Evolutionary conservation across 2,888 invertebrate species (phyloP), one percentile per base, ranked within the genome.

Genomic region (Apoderus coryli): DNA sequence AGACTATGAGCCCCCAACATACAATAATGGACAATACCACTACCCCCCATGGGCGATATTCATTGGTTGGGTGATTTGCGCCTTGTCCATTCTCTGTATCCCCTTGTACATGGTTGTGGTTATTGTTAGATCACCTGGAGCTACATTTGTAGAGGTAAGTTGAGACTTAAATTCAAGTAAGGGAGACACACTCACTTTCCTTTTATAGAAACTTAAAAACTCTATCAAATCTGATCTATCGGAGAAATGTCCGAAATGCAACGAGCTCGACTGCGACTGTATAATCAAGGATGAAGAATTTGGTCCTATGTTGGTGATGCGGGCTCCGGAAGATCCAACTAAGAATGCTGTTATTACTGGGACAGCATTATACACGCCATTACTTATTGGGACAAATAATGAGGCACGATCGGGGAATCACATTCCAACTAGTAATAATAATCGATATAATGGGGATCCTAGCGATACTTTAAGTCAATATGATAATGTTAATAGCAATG

Each of bases 21-120:
- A 88, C 54, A 76, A 80, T 42, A 81, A 81, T 46, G 82, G 80
- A 35, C 64, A 65, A 32, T 80, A 81, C 48, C 59, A 61, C 29
- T 90, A 85, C 55, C 89, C 90, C 0, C 60, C 63, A 33, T 89
- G 89, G 88, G 82, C 85, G 13, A 78, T 82, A 45, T 74, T 69
- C 10, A 61, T 90, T 29, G 90, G 90, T 24, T 90, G 90, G 90
- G 63, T 72, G 43, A 78, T 89, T 39, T 79, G 88, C 1, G 76
- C 79, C 7, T 59, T 81, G 22, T 88, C 88, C 1, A 65, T 90
- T 35, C 57, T 82, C 15, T 86, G 86, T 56, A 84, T 92, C 53
- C 90, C 90, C 6, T 69, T 76, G 29, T 78, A 80, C 53, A 82
- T 82, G 22, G 55, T 84, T 27, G 71, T 78, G 39, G 72, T 76